Evolutionary conservation across 37 sponge, comb jelly and placozoan species (phyloP).

Genomic region (Crambe crambe): DNA sequence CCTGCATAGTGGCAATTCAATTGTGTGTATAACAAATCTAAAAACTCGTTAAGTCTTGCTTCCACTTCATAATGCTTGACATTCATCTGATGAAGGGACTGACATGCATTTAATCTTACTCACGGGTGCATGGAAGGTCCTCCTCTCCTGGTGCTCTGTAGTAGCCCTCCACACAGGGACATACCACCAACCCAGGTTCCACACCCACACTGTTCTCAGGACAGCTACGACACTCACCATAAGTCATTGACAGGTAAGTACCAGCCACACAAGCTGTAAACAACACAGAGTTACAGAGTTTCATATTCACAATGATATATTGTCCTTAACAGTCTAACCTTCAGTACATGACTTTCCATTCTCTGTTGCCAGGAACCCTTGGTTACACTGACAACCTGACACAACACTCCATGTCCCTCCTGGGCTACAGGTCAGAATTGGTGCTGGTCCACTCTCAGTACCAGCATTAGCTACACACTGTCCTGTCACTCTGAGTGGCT

Average conservation of each 20-base stretch:
- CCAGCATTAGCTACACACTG: constrained; percentile 13
- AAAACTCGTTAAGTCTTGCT: no score
- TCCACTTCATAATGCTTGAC: no score
- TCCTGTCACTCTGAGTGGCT: neutral
- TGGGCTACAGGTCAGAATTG: constrained; percentile 1
- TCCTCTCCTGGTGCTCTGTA: constrained; percentile 30
- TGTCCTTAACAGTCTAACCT: neutral
- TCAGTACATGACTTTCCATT: neutral
- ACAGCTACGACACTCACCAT: constrained; percentile 11
- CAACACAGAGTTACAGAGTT: no score
- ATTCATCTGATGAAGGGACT: no score
- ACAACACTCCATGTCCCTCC: constrained; percentile 21
- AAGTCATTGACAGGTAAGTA: neutral
- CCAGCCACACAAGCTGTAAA: neutral
- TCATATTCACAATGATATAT: no score
- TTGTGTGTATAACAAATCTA: no score
- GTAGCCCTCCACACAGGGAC: constrained; percentile 38
- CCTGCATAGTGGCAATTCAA: no score
- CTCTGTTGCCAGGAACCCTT: neutral
- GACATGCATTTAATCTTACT: neutral
- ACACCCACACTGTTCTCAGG: constrained; percentile 15
- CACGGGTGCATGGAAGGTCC: constrained; percentile 14
- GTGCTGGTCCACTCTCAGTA: neutral
- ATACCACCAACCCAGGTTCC: neutral
- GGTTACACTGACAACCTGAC: neutral